Percentiles rank a stretch among this genome's conserved stretches.
Conservation (phyloP, 2,888 invertebrate species). For the Seladonia tumulorum region DNA sequence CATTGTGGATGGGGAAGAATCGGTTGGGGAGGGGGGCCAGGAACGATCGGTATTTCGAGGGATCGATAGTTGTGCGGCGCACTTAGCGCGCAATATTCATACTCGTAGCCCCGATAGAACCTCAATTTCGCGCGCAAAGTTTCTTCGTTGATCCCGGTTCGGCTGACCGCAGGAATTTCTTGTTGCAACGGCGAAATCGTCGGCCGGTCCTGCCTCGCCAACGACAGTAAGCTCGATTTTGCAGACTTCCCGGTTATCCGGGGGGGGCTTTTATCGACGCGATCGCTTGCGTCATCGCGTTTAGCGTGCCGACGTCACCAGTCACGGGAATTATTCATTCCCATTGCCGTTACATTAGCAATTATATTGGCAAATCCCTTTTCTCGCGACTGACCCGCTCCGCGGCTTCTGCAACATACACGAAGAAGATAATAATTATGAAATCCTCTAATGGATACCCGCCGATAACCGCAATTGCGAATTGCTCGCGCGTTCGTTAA, state of each 20-base stretch:
- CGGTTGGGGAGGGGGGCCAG: background rate
- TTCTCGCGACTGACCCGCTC: background rate
- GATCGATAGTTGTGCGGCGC: slow-evolving; percentile 33
- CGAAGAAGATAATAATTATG: background rate
- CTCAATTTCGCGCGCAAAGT: slow-evolving; percentile 38
- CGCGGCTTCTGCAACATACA: background rate
- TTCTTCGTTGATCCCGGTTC: slow-evolving; percentile 53
- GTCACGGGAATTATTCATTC: slow-evolving; percentile 44
- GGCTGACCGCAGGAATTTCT: slow-evolving; percentile 63
- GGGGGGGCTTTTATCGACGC: slow-evolving; percentile 52
- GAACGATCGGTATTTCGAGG: slow-evolving; percentile 6
- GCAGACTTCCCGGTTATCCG: slow-evolving; percentile 51
- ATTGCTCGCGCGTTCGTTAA: no score
- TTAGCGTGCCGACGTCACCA: slow-evolving; percentile 1
- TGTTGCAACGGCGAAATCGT: slow-evolving; percentile 49
- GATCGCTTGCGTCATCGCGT: slow-evolving; percentile 26
- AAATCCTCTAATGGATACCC: background rate
- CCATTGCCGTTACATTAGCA: background rate
- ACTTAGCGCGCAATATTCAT: slow-evolving; percentile 53
- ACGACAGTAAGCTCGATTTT: slow-evolving; percentile 49
- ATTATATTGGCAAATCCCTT: background rate
- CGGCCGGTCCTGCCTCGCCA: slow-evolving; percentile 11
- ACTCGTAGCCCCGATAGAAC: slow-evolving; percentile 30
- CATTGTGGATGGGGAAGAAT: background rate
- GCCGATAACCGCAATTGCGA: background rate